These are phyloP conservation scores for Xenops minutus DNA, from an alignment of 2,797 vertebrate genomes.

Conservation along the genomic window DNA sequence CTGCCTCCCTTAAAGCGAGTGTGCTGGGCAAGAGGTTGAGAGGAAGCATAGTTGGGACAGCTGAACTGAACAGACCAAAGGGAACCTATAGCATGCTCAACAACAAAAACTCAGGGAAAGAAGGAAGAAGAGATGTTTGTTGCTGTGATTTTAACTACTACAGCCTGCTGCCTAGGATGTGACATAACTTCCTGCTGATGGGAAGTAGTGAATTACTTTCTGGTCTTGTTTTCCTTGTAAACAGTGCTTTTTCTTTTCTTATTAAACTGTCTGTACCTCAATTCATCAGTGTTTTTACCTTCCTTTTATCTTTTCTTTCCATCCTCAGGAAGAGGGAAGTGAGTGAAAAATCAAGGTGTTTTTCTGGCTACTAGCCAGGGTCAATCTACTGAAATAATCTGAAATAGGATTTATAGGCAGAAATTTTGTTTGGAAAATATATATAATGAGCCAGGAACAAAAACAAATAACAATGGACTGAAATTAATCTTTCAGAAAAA, in stretches of 20 bases:
- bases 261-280: not conserved
- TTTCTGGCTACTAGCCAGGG: not conserved
- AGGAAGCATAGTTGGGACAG: not conserved
- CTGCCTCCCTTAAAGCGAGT: not conserved
- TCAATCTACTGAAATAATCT: not conserved
- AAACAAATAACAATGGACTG: not conserved
- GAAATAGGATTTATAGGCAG: not conserved
- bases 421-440: not conserved
- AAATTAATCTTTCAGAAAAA: not conserved
- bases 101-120: accelerated
- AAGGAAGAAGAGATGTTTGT: not conserved
- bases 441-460: not conserved
- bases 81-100: not conserved
- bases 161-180: not conserved
- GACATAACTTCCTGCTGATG: not conserved
- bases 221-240: not conserved
- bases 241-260: not conserved
- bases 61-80: not conserved
- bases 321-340: not conserved
- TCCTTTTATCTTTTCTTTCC: not conserved
- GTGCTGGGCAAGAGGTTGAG: not conserved
- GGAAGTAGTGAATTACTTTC: not conserved
- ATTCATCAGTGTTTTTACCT: not conserved
- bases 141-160: not conserved
- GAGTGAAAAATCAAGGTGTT: not conserved